phyloP scores from a whole-genome alignment of 2,113 vertebrate genomes.

The Oryzias curvinotus region DNA sequence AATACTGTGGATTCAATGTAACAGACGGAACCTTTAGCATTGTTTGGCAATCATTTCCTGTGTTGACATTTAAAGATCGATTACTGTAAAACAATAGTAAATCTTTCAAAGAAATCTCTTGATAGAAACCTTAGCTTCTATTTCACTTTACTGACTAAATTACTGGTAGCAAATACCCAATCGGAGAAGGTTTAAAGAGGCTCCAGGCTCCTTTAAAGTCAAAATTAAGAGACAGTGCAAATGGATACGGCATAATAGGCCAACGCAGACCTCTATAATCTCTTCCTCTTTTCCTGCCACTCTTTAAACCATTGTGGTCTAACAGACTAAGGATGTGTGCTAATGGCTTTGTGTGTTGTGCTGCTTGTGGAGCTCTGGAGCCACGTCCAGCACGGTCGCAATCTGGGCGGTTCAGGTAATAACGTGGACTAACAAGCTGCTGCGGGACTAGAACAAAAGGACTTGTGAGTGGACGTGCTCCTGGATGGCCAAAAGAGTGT shows the following conservation, averaged over 20 bases:
- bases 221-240: constrained; percentile 40
- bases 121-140: background rate
- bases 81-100: background rate
- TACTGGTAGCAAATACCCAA: constrained; percentile 23
- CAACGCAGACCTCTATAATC: constrained; percentile 30
- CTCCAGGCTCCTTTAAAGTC: constrained; percentile 36
- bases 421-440: constrained; percentile 60
- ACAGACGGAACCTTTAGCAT: too few relatives aligned
- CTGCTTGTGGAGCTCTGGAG: constrained; percentile 19
- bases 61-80: too few relatives aligned
- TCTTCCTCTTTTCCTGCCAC: constrained; percentile 32
- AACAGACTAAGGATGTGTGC: constrained; percentile 34
- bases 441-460: constrained; percentile 51
- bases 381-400: constrained; percentile 10
- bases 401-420: constrained; percentile 42
- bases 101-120: background rate
- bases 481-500: constrained; percentile 37
- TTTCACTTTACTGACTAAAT: constrained; percentile 5
- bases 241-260: constrained; percentile 43
- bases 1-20: too few relatives aligned
- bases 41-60: too few relatives aligned
- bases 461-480: constrained; percentile 48
- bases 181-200: constrained; percentile 33
- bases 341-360: constrained; percentile 49
- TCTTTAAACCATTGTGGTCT: constrained; percentile 49